Evolutionary conservation across 2,797 vertebrate species (phyloP).

Genomic region (Pachyuromys duprasi): DNA sequence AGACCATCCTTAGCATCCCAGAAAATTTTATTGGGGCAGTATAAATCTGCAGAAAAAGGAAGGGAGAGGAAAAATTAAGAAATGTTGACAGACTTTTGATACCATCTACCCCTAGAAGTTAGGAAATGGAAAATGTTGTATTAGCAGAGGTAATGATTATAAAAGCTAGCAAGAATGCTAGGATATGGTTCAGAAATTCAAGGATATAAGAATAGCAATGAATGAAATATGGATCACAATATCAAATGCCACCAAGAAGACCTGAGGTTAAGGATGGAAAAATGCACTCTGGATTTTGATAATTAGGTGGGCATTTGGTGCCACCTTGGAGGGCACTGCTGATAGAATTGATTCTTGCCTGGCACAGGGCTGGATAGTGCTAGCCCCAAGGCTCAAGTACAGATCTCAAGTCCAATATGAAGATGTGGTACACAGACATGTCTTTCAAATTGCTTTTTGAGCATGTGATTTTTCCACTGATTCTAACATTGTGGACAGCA

Average conservation of each 20-base stretch:
- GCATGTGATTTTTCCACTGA: neutral
- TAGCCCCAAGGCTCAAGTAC: neutral
- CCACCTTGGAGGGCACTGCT: neutral
- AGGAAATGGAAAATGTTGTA: neutral
- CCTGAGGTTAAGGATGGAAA: constrained; percentile 33
- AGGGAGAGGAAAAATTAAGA: neutral
- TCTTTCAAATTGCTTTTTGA: neutral
- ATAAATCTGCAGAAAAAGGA: neutral
- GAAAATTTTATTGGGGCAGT: neutral
- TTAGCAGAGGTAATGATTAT: neutral
- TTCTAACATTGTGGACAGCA: neutral
- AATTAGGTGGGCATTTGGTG: neutral
- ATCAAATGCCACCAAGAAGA: neutral
- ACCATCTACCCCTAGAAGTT: neutral
- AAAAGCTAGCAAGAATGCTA: neutral
- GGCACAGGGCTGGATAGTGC: neutral
- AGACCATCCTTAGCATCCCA: neutral
- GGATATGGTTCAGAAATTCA: neutral
- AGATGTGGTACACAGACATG: too few relatives aligned
- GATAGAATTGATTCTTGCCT: neutral
- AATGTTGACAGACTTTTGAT: neutral
- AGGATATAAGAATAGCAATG: neutral
- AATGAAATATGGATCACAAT: neutral
- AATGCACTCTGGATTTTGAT: neutral
- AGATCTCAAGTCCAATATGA: neutral